Evolutionary conservation across 2,113 vertebrate species (phyloP), one percentile per base, ranked within the genome.

Genomic region (Trogon surrucura): DNA sequence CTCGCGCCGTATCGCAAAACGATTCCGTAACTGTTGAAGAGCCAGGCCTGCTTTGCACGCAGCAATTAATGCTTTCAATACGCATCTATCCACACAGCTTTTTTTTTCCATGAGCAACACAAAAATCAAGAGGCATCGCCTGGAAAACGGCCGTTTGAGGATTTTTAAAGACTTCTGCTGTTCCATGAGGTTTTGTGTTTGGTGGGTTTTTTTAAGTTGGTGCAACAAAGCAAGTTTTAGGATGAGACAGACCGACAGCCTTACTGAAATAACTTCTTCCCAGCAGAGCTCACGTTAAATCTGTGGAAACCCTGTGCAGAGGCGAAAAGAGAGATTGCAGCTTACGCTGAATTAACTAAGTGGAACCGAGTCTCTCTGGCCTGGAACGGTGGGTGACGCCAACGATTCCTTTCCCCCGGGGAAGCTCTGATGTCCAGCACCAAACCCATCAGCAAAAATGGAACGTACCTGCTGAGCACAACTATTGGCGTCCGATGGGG

Each of bases 61-160:
- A 60, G 48, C n/a, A 48, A 14, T 10, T 53, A 79, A 65, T 13
- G 47, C 48, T 25, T 83, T 5, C n/a, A 41, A 45, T 72, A 82
- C 3, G 3, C 7, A 9, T n/a, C n/a, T 21, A 23, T 16, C 15
- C 66, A 21, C 10, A 21, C n/a, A 10, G 41, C 41, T 41, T 41
- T 19, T 26, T 26, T 85, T 79, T 53, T 7, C 25, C 27, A 15
- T 1, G 1, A 83, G 14, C 11, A 83, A 65, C 20, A 34, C 5
- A 44, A 65, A 71, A 47, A 67, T 2, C 85, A 85, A 61, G 0
- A 51, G 45, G 18, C 3, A n/a, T 48, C 4, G 17, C 26, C 36
- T 56, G 48, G 14, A 73, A 88, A 73, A 77, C 1, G 0, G 34
- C 16, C 36, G 9, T 41, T 41, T 11, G 41, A 41, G 0, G 3